phyloP scores from a whole-genome alignment of 2,113 vertebrate genomes.

The Boulengeromyrus knoepffleri region DNA sequence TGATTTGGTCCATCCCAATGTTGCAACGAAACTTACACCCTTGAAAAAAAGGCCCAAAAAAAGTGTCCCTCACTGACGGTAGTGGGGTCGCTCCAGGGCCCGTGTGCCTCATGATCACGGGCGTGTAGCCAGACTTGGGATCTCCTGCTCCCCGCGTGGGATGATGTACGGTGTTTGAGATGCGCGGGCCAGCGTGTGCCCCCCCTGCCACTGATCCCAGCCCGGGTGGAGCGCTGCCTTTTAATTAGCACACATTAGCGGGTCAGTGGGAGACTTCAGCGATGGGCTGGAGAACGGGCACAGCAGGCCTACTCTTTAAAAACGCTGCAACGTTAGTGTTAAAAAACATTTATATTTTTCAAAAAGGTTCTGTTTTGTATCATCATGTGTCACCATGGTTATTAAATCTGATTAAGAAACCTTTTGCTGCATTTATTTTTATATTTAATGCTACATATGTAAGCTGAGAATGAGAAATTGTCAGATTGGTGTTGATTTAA shows the following conservation, averaged over 20 bases:
- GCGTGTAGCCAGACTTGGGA: not conserved
- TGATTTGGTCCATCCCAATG: not conserved
- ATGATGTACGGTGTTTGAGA: not conserved
- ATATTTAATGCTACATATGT: not conserved
- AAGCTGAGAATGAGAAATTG: not conserved
- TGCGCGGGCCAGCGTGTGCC: not conserved
- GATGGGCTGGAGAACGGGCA: no score
- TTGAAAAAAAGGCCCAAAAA: not conserved
- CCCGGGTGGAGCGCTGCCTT: not conserved
- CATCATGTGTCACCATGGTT: not conserved
- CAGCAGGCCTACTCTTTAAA: not conserved
- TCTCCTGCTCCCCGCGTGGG: not conserved
- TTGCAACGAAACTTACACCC: not conserved
- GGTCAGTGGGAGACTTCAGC: not conserved
- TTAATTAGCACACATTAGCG: constrained; percentile 11
- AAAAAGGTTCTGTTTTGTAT: not conserved
- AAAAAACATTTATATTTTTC: not conserved
- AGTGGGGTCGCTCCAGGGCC: not conserved
- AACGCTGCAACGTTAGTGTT: not conserved
- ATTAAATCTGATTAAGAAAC: not conserved
- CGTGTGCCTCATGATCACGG: constrained; percentile 28
- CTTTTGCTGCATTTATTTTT: not conserved
- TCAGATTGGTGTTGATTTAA: not conserved
- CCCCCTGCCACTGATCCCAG: not conserved
- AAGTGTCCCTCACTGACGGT: not conserved